These are phyloP conservation scores for Poeciliopsis gracilis DNA, from an alignment of 2,797 vertebrate genomes.

Conservation along the genomic window DNA sequence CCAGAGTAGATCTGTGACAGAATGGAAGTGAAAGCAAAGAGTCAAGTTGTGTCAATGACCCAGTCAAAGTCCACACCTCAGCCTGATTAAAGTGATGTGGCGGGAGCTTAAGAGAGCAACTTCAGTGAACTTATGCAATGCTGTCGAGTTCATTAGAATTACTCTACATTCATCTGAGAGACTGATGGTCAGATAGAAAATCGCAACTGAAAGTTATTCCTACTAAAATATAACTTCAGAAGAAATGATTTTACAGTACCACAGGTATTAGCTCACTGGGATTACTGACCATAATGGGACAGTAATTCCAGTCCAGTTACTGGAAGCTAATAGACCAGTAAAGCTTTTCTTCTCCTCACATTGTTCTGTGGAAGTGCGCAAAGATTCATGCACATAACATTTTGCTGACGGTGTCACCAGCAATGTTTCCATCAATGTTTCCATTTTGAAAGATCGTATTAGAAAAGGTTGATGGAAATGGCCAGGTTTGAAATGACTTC, in stretches of 20 bases:
- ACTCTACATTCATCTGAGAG: not conserved
- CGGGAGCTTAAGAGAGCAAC: not conserved
- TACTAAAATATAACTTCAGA: not conserved
- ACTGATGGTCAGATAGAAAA: not conserved
- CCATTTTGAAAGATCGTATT: not conserved
- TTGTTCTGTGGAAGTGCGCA: not conserved
- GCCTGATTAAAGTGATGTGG: not conserved
- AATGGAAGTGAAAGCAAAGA: not conserved
- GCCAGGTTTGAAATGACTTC: too few relatives aligned
- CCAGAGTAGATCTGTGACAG: not conserved
- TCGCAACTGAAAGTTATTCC: not conserved
- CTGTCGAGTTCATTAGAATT: not conserved
- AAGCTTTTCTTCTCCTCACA: not conserved
- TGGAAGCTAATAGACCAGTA: too few relatives aligned
- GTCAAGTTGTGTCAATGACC: not conserved
- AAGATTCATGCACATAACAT: not conserved
- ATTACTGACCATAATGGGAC: too few relatives aligned
- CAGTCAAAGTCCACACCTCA: conserved; percentile 2
- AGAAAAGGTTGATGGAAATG: not conserved
- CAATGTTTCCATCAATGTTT: not conserved
- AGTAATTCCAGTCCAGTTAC: too few relatives aligned
- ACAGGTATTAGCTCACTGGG: too few relatives aligned
- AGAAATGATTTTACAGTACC: too few relatives aligned
- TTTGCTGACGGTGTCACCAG: not conserved
- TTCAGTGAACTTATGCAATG: not conserved